A percentile compares a stretch with the other conserved stretches of the same genome.
These are phyloP conservation scores for Labeo rohita DNA, from an alignment of 2,113 vertebrate species.

Conservation along the genomic window DNA sequence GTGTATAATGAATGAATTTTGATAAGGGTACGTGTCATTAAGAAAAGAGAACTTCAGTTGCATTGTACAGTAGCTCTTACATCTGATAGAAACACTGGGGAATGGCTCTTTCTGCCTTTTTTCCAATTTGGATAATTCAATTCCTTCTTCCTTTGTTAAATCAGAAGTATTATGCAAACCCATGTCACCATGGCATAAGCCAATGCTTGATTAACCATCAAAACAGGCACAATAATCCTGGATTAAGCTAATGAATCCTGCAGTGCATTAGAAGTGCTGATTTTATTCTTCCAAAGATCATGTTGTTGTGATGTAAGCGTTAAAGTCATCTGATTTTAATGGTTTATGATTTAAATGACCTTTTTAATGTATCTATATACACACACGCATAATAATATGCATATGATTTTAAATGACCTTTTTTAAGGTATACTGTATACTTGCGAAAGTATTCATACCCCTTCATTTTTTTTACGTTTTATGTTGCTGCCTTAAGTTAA, in stretches of 20 bases:
- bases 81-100: neutral
- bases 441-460: no score
- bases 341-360: neutral
- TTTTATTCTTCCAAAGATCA: constrained; percentile 6
- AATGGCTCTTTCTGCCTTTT: neutral
- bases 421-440: no score
- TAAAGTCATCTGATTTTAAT: neutral
- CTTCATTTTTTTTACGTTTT: no score
- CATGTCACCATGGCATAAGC: constrained; percentile 25
- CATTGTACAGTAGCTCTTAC: neutral
- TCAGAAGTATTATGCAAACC: constrained; percentile 21
- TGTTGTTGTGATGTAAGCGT: neutral
- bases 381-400: no score
- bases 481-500: no score
- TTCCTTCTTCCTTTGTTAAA: constrained; percentile 13
- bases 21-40: constrained; percentile 40
- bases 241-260: constrained; percentile 29
- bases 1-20: constrained; percentile 47
- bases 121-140: neutral
- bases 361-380: neutral
- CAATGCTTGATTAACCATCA: constrained; percentile 14
- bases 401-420: no score
- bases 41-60: neutral
- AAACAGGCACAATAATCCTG: constrained; percentile 34
- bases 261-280: neutral